These are phyloP conservation scores for Scaptomyza montana DNA, from an alignment of 1,140 invertebrate genomes.

Conservation along the genomic window DNA sequence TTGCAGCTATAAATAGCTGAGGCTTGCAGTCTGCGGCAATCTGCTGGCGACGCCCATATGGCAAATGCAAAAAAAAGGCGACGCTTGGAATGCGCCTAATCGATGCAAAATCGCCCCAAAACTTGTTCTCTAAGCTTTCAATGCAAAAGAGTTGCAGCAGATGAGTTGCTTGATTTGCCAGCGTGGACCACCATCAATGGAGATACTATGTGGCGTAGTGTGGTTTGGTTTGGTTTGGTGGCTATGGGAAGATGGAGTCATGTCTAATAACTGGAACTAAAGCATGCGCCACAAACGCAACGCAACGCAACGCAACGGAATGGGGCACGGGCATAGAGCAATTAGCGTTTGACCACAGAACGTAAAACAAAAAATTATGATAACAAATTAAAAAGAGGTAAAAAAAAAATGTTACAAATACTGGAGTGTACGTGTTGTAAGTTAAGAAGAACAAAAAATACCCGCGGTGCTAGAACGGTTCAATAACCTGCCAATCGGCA, in stretches of 20 bases:
- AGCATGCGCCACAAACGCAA: conserved; percentile 55
- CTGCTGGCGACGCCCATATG: conserved; percentile 60
- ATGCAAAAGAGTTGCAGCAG: conserved; percentile 8
- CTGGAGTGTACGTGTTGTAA: conserved; percentile 18
- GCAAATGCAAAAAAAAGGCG: conserved; percentile 48
- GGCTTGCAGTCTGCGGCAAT: conserved; percentile 37
- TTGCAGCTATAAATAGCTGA: conserved; percentile 77
- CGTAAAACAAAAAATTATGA: conserved; percentile 1
- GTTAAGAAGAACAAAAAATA: conserved; percentile 1
- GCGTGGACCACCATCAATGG: conserved; percentile 40
- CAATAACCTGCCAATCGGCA: conserved; percentile 63
- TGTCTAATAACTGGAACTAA: conserved; percentile 80
- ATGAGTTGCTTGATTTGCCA: background rate
- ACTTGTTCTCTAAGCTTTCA: conserved; percentile 68
- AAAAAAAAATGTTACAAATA: conserved; percentile 64
- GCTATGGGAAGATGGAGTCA: conserved; percentile 38
- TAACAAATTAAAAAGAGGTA: conserved; percentile 4
- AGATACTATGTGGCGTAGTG: background rate
- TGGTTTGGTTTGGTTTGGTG: background rate
- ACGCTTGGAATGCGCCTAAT: conserved; percentile 76
- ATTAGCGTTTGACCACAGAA: conserved; percentile 63
- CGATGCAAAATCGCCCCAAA: conserved; percentile 71
- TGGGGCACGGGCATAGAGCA: conserved; percentile 33
- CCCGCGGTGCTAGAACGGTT: conserved; percentile 41
- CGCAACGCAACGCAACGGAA: conserved; percentile 41